Base-by-base conservation (phyloP, 2,888 invertebrate genomes). In the Catocala nupta region DNA sequence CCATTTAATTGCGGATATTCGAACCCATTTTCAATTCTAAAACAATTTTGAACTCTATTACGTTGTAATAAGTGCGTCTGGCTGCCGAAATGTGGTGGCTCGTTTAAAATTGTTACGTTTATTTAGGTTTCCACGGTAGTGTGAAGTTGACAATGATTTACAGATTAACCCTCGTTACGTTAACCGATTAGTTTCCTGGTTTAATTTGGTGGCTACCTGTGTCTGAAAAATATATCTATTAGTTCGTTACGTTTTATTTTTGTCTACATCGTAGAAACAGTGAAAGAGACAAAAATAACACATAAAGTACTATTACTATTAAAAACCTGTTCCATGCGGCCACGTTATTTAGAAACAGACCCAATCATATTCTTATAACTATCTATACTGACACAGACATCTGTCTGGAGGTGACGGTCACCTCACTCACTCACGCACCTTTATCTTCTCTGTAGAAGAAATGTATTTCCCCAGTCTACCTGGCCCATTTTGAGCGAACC, bases 1-100 rank as follows among this genome's bases (percentile, higher is more conserved):
- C 73, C 76, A 81, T 77, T 81, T 88, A 87, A 88, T 87, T 87
- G 83, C 81, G 82, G 82, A 79, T 80, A 77, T 75, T 69, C 78
- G 68, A 73, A 73, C 68, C 59, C 68, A 70, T 68, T 75, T 73
- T 57, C 67, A 75, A 65, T 66, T 67, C 11, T 16, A 34, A 64
- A 45, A 11, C 54, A 42, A 70, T 68, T 65, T 51, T 55, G 49
- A 54, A 64, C 70, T 63, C 47, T 78, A 61, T 52, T 7, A n/a
- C 63, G 9, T 58, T 45, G 68, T 6, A 49, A 64, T 75, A 78
- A 68, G 64, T 42, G 10, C 50, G 59, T 53, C 48, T 54, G 25
- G 36, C 5, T 33, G 13, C 42, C 11, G 6, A 62, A 65, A 62
- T 66, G 55, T 49, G 43, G 51, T 49, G 47, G 55, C 56, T 58